Conservation (phyloP, 2,113 vertebrate genomes). For the Varanus komodoensis region DNA sequence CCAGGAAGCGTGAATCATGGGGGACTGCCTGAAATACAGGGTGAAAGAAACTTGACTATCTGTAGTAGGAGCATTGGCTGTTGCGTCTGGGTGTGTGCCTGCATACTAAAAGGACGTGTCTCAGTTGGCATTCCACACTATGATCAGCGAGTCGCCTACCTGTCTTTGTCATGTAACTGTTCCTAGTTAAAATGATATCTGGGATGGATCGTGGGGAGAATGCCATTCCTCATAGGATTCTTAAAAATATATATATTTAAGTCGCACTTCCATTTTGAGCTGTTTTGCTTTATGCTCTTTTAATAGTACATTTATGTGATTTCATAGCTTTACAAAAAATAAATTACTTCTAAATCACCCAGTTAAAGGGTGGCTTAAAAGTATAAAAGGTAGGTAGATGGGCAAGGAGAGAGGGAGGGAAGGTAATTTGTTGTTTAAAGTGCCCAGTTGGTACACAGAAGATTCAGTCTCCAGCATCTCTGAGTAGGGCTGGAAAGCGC, state of each 20-base stretch:
- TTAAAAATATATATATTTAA: slow-evolving; percentile 14
- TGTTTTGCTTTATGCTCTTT: too few relatives aligned
- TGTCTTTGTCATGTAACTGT: not conserved
- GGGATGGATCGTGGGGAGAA: not conserved
- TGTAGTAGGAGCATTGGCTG: not conserved
- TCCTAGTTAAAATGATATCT: not conserved
- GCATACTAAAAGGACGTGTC: not conserved
- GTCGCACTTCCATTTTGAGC: not conserved
- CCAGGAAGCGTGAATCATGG: not conserved
- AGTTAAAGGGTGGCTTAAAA: too few relatives aligned
- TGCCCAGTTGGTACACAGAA: too few relatives aligned
- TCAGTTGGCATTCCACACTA: not conserved
- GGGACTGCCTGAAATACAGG: not conserved
- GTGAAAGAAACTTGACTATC: not conserved
- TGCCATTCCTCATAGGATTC: not conserved
- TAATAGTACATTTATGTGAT: too few relatives aligned
- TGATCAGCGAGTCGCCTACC: not conserved
- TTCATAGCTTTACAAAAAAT: too few relatives aligned
- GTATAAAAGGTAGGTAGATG: too few relatives aligned
- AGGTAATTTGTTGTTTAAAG: too few relatives aligned
- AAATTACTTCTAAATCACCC: too few relatives aligned
- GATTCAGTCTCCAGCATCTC: too few relatives aligned
- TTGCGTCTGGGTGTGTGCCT: too few relatives aligned
- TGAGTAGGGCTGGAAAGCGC: too few relatives aligned
- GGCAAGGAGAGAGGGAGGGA: too few relatives aligned